Evolutionary conservation across 2,888 invertebrate species (phyloP), one percentile per base, ranked within the genome.

Genomic region (Zaprionus lineosus): DNA sequence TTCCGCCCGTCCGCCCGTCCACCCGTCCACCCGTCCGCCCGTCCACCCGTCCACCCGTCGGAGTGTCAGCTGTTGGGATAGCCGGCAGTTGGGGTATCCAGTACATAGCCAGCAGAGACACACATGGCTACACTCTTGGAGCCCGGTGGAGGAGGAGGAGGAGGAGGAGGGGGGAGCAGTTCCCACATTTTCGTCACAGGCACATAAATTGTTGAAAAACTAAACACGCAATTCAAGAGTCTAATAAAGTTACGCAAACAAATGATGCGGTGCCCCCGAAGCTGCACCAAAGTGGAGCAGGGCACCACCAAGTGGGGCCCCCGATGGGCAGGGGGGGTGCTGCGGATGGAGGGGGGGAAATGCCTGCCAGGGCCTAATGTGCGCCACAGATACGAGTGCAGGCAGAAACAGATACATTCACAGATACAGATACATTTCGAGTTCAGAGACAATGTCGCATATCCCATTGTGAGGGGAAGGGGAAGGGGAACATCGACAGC

Each of bases 201-300:
- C 52, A 60, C 78, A 78, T 85, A 78, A 78, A 83, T 85, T 79
- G 60, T 76, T 72, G 57, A 63, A 86, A 81, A 81, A 77, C 84
- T 81, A 81, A 86, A 81, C 83, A 82, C 75, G 70, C 86, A 75
- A 84, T 84, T 87, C 73, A 82, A 76, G 74, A 75, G 73, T 70
- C 79, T 76, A 84, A 85, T 86, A 86, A 84, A 87, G 83, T 86
- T 87, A 71, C 77, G 76, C 75, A 87, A 87, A 85, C 87, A 86
- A 85, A 87, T 86, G 87, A 86, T 83, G 74, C 83, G 79, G 72
- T 82, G 84, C 63, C 82, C 73, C 74, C 64, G 62, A 44, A 60
- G 57, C 71, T 60, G 71, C 70, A 12, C 24, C 62, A 63, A 77
- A 85, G 72, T 79, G 86, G 84, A 79, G 81, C 85, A 84, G 47